phyloP scores from a whole-genome alignment of 2,797 vertebrate genomes.

The Aotus griseimembra region DNA sequence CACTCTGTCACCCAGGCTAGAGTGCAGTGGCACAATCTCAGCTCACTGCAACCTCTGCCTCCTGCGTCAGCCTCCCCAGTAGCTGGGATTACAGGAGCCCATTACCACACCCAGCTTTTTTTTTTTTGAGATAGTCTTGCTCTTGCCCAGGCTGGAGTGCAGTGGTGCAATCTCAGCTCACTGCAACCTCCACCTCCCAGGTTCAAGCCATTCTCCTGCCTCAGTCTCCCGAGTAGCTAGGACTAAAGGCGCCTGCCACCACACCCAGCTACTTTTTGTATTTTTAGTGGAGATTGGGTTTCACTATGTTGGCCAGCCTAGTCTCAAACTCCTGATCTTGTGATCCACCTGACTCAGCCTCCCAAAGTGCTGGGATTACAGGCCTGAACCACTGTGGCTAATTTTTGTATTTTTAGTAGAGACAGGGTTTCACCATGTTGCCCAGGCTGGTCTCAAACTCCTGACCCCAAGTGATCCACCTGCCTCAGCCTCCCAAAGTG shows the following conservation, averaged over 20 bases:
- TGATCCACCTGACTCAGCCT: too few species aligned
- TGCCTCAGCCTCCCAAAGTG: not conserved
- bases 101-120: not conserved
- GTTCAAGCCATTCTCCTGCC: too few species aligned
- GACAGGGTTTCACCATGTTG: not conserved
- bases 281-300: too few species aligned
- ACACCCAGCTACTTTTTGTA: too few species aligned
- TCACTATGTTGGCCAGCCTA: too few species aligned
- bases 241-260: too few species aligned
- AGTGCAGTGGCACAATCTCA: not conserved
- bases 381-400: not conserved
- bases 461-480: not conserved
- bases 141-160: too few species aligned
- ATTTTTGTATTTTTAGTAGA: not conserved
- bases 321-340: too few species aligned
- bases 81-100: not conserved
- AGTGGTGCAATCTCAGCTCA: too few species aligned
- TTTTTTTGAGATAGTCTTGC: not conserved
- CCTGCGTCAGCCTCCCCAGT: not conserved
- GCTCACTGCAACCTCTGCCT: not conserved
- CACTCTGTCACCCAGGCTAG: not conserved
- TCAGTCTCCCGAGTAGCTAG: too few species aligned
- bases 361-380: too few species aligned
- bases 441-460: not conserved
- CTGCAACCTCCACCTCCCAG: too few species aligned